Base-by-base conservation (phyloP, 2,888 invertebrate genomes). In the Cabera pusaria region DNA sequence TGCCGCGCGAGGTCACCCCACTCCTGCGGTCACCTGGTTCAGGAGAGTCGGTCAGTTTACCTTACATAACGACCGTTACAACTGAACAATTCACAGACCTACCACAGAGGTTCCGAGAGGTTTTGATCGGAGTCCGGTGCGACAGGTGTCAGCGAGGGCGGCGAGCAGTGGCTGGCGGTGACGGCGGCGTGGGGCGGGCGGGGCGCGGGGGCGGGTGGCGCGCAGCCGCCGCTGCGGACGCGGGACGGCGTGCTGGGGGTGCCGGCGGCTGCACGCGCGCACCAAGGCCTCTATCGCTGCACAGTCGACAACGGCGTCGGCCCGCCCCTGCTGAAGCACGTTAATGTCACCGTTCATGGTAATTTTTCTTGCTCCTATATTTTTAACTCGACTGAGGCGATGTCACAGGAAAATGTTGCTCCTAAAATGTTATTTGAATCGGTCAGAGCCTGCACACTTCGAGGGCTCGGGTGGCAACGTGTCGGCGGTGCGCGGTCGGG, bases 271-370 rank as follows among this genome's bases (percentile, higher is more conserved):
- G 89, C 91, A 33, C 91, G 94, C 17, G 89, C 90, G 47, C 93
- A 92, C 57, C 93, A 93, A 68, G 96, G 96, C 3, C 90, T 92
- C 64, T 97, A 96, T 79, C 92, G 96, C 59, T 97, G 97, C 71
- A 90, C 93, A 48, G 95, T 96, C 1, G 93, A 93, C 60, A 97
- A 97, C 74, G 93, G 94, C 29, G 95, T 97, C 45, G 96, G 96
- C 0, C 90, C 93, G 10, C 94, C 94, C 3, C 90, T 97, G 3
- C 91, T 93, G 61, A 96, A 96, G 86, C 93, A 93, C 44, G 92
- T 97, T 61, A 93, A 93, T 65, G 90, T 96, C 28, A 93, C 93
- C 52, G 94, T 96, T 7, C 94, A 95, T 67, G 95, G 95, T 95
- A 19, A 6, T 7, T 8, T n/a, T n/a, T n/a, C n/a, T n/a, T n/a